Evolutionary conservation across 2,888 invertebrate genomes (phyloP).

Genomic region (Callyntrura sp.): DNA sequence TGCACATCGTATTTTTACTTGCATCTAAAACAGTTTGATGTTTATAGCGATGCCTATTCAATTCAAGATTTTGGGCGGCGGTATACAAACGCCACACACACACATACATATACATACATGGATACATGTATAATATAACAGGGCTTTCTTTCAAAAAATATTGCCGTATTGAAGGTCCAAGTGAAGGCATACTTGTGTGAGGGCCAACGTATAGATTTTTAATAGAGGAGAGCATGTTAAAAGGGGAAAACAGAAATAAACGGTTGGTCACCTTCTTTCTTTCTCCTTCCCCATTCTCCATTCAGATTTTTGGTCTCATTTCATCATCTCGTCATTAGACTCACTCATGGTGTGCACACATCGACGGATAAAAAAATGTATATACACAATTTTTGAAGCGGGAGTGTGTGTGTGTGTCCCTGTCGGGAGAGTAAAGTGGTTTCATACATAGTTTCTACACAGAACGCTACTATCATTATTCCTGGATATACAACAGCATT

Average conservation of each 20-base stretch:
- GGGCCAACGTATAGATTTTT: not conserved
- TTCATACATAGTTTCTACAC: conserved; percentile 4
- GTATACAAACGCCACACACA: too few relatives aligned
- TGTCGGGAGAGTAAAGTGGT: not conserved
- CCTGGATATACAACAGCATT: not conserved
- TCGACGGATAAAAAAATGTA: not conserved
- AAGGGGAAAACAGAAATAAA: conserved; percentile 30
- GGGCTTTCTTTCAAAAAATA: not conserved
- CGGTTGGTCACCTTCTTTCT: conserved; percentile 44
- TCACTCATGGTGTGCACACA: conserved; percentile 11
- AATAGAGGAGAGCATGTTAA: not conserved
- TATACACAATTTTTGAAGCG: not conserved
- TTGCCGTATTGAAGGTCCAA: not conserved
- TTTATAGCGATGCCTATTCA: too few relatives aligned
- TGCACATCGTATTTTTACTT: not conserved
- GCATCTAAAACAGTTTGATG: too few relatives aligned
- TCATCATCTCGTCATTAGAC: conserved; percentile 34
- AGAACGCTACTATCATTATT: conserved; percentile 9
- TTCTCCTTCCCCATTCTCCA: conserved; percentile 1
- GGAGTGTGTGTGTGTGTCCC: not conserved
- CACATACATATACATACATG: not conserved
- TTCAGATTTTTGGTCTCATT: conserved; percentile 54
- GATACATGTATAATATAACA: not conserved
- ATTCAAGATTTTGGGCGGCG: too few relatives aligned
- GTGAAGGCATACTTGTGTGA: not conserved